Evolutionary conservation across 2,113 vertebrate species (phyloP), one percentile per base, ranked within the genome.

Genomic region (Nothocercus nigrocapillus): DNA sequence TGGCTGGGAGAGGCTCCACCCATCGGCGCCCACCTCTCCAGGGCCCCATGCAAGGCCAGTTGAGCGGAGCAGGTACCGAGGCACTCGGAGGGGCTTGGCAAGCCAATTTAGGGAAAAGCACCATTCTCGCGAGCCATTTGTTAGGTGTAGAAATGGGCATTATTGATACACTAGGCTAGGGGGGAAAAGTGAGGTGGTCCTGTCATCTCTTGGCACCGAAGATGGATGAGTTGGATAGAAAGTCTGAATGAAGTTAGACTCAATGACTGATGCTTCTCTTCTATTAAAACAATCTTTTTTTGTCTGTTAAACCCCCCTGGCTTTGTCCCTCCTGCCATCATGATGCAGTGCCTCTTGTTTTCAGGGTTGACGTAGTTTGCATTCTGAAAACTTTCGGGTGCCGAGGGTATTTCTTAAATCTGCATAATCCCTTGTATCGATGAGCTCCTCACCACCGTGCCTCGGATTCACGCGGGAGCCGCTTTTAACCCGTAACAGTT

Each of bases 291-390:
- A 97, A 98, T 98, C 98, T 98, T 98, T 98, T 98, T 98, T 98
- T 98, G 98, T 98, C 98, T 59, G 83, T 98, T 98, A 97, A 98
- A 98, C 98, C 98, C 98, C 98, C 98, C 97, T 97, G 97, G 98
- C 99, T 99, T 99, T 99, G 98, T 99, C 98, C 97, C 97, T 98
- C 97, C 99, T 99, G 99, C 99, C 99, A 98, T 98, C 98, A 99
- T 99, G 99, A 99, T 99, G 98, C 99, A 99, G 98, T 99, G 98
- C 99, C 98, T 98, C 98, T 99, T 99, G 98, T 99, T 98, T 97
- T 94, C 89, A 96, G 98, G 88, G 96, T 96, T 97, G 97, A 97
- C 94, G 93, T 96, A 83, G 97, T 96, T 97, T 98, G 97, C 98
- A 98, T 98, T 98, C 97, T 96, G 97, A 98, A 92, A 97, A 97